Evolutionary conservation across 2,888 invertebrate species (phyloP), one percentile per base, ranked within the genome.

Genomic region (Xylocampa areola): DNA sequence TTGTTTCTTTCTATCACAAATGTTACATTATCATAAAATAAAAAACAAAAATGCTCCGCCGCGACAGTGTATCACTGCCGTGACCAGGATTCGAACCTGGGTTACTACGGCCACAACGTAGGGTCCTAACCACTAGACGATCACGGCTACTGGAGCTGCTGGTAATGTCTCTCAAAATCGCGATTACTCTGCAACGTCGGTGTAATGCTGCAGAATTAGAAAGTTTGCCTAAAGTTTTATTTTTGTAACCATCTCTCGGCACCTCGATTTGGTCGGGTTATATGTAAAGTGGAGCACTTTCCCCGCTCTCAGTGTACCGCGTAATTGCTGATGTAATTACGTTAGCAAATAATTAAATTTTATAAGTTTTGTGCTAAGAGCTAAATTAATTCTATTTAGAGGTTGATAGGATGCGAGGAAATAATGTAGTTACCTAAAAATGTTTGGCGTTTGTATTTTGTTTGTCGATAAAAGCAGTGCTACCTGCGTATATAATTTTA

Each of bases 71-170:
- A 14, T 39, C 79, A 81, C 82, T 85, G 85, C 86, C 86, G 86
- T 90, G 89, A 89, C 89, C 87, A 87, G 95, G 95, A 96, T 95
- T 96, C 95, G 95, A 95, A 96, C 95, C 95, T 95, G 95, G 95
- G 95, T 96, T 95, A 95, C 95, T 95, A 95, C 95, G 95, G 96
- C 96, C 96, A 96, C 96, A 96, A 96, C 96, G 96, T 95, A 95
- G 95, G 95, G 95, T 96, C 95, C 96, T 96, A 95, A 95, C 95
- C 95, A 95, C 77, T 74, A 76, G 76, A 72, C 74, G 73, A 70
- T 74, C 75, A 73, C 70, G 74, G 68, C 87, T 87, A 62, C 39
- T 74, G 79, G 77, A 82, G 84, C 81, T 80, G 68, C 58, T 85
- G 8, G 2, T 10, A 14, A 3, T 4, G 23, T 10, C 2, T 16